phyloP scores from a whole-genome alignment of 2,797 vertebrate genomes.

The Lagorchestes hirsutus region DNA sequence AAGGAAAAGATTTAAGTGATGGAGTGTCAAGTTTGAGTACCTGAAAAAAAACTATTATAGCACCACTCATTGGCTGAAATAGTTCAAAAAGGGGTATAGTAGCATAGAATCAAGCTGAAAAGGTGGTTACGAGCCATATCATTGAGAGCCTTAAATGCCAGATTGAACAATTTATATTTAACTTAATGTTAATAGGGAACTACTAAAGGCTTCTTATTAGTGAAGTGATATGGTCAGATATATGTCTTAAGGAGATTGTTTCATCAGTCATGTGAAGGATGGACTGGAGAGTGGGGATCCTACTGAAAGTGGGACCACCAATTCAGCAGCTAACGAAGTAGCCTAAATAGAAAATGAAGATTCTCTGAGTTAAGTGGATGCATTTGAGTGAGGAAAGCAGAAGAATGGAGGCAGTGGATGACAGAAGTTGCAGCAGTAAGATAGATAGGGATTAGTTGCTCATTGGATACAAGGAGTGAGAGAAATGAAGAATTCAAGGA shows the following conservation, averaged over 20 bases:
- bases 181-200: background rate
- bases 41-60: background rate
- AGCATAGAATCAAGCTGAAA: background rate
- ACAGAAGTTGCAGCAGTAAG: background rate
- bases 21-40: background rate
- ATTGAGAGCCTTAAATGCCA: background rate
- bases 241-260: no score
- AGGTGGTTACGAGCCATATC: background rate
- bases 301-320: background rate
- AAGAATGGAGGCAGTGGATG: background rate
- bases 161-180: background rate
- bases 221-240: background rate
- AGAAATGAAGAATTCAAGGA: background rate
- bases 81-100: background rate
- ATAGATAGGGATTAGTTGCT: background rate
- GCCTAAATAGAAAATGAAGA: background rate
- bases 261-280: background rate
- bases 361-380: background rate
- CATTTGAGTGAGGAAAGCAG: background rate
- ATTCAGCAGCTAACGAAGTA: background rate
- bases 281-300: background rate
- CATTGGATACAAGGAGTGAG: background rate
- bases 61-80: background rate
- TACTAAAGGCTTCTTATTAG: background rate
- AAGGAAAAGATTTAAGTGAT: background rate